These are phyloP conservation scores for Margarornis squamiger DNA, from an alignment of 2,797 vertebrate species.

Conservation along the genomic window DNA sequence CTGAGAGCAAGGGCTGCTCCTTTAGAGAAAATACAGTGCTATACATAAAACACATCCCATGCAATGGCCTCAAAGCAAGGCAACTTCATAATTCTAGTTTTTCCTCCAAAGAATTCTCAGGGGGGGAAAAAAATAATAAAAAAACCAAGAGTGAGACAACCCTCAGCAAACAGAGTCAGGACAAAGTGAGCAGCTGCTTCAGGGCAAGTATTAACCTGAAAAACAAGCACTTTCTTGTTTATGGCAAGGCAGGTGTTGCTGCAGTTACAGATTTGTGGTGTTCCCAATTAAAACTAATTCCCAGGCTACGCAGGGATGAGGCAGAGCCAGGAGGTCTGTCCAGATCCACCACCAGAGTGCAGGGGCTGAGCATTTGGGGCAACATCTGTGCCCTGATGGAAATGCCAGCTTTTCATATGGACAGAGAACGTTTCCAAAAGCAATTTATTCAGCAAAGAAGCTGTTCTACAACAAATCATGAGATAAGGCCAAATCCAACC, in stretches of 20 bases:
- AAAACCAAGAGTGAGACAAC: background rate
- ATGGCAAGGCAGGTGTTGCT: background rate
- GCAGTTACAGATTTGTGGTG: background rate
- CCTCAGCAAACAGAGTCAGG: background rate
- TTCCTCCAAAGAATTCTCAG: background rate
- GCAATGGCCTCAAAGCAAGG: background rate
- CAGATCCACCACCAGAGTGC: background rate
- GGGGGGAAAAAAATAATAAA: background rate
- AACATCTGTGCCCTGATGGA: background rate
- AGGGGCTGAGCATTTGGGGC: rapidly evolving
- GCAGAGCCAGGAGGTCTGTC: background rate
- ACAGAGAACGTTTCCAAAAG: background rate
- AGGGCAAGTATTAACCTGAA: background rate
- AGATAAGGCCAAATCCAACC: constrained; percentile 7
- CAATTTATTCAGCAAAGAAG: background rate
- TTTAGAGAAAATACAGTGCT: background rate
- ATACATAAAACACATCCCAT: background rate
- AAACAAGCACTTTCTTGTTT: background rate
- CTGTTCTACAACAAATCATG: background rate
- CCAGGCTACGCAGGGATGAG: background rate
- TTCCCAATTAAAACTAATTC: background rate
- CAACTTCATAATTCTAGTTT: background rate
- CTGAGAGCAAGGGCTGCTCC: background rate
- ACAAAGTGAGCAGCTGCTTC: background rate
- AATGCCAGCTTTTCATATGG: background rate